phyloP scores from a whole-genome alignment of 2,113 vertebrate genomes.

The Engystomops pustulosus region DNA sequence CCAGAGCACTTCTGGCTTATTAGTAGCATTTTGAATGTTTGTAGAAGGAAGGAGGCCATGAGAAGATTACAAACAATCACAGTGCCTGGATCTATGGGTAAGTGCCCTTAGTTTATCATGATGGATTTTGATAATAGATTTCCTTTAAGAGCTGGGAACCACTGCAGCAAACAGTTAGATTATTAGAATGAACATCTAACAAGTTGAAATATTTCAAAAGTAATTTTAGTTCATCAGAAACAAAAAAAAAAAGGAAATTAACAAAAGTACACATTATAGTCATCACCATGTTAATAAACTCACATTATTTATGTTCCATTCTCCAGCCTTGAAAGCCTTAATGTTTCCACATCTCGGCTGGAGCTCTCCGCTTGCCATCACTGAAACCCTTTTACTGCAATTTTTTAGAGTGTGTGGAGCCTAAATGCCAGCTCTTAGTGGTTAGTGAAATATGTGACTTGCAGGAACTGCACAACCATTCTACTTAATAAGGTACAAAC shows the following conservation, averaged over 20 bases:
- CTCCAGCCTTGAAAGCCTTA: neutral
- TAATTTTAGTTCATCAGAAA: neutral
- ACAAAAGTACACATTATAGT: neutral
- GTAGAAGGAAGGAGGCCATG: no score
- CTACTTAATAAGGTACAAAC: conserved; percentile 42
- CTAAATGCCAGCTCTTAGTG: conserved; percentile 45
- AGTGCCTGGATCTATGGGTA: no score
- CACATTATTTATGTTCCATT: neutral
- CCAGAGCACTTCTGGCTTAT: no score
- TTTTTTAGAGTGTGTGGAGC: no score
- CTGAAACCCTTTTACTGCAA: conserved; percentile 29
- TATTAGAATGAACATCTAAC: neutral
- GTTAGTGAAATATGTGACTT: conserved; percentile 38
- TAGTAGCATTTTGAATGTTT: no score
- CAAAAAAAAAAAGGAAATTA: neutral
- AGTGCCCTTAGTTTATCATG: no score
- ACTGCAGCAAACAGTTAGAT: neutral
- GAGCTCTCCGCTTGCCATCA: conserved; percentile 17
- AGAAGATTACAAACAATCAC: no score
- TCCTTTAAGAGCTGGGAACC: no score
- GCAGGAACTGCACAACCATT: conserved; percentile 12
- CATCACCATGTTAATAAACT: conserved; percentile 4
- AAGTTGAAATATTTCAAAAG: neutral
- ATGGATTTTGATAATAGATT: no score
- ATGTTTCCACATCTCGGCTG: neutral